Evolutionary conservation across 2,888 invertebrate genomes (phyloP).

Genomic region (Macrophya annulata): DNA sequence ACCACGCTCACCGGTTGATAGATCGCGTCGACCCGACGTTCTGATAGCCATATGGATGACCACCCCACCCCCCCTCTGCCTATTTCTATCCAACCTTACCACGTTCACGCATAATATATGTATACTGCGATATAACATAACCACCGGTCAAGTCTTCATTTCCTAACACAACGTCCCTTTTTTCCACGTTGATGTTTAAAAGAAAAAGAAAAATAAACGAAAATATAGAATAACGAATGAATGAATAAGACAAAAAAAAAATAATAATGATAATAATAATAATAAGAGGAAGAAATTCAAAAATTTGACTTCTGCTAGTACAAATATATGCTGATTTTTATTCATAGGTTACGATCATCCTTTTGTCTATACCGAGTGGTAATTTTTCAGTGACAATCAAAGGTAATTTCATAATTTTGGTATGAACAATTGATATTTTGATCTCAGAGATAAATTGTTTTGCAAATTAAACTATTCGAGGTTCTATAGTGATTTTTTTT

Average conservation of each 20-base stretch:
- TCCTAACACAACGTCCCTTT: not conserved
- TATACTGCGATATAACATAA: constrained; percentile 21
- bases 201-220: too few relatives aligned
- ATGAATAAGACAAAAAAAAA: not conserved
- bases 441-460: not conserved
- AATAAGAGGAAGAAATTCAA: not conserved
- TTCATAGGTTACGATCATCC: not conserved
- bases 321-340: not conserved
- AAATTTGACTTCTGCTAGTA: not conserved
- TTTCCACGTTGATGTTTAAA: not conserved
- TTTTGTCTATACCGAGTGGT: too few relatives aligned
- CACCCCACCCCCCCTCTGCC: constrained; percentile 48
- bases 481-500: not conserved
- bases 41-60: constrained; percentile 57
- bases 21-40: constrained; percentile 56
- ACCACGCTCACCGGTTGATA: constrained; percentile 57
- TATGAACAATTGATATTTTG: not conserved
- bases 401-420: not conserved
- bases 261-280: too few relatives aligned
- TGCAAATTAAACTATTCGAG: not conserved
- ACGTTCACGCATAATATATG: constrained; percentile 53
- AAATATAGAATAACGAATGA: not conserved
- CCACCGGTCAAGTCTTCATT: constrained; percentile 29
- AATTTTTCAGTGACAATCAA: too few relatives aligned
- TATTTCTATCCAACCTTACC: not conserved